Percentiles rank a stretch among this genome's conserved stretches.
Evolutionary conservation across 2,888 invertebrate species (phyloP).

Genomic region (Diplazon laetatorius): DNA sequence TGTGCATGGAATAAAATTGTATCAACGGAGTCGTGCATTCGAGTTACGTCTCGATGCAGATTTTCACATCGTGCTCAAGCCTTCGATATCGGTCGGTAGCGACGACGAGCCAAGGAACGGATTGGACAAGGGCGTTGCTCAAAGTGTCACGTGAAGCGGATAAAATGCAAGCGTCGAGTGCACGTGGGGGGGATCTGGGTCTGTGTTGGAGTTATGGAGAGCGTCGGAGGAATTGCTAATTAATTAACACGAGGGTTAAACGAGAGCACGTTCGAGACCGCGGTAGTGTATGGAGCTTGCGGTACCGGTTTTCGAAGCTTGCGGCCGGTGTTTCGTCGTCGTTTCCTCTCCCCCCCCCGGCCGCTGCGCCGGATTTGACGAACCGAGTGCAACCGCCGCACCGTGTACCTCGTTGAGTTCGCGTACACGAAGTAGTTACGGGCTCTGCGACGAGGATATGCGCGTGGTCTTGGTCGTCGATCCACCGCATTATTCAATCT

Average conservation of each 20-base stretch:
- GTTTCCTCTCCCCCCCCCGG: background rate
- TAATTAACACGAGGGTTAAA: slow-evolving; percentile 56
- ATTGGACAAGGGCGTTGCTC: slow-evolving; percentile 17
- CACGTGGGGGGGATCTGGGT: background rate
- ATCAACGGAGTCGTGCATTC: no score
- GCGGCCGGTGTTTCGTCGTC: slow-evolving; percentile 39
- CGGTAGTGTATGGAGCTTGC: slow-evolving; percentile 24
- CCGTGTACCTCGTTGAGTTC: slow-evolving; percentile 30
- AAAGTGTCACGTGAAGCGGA: slow-evolving; percentile 23
- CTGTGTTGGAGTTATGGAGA: slow-evolving; percentile 8
- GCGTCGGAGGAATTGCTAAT: slow-evolving; percentile 46
- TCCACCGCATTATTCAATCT: slow-evolving; percentile 58
- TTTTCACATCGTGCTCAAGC: slow-evolving; percentile 2
- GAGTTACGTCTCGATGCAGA: background rate
- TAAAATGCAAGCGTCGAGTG: slow-evolving; percentile 20
- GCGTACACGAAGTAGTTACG: slow-evolving; percentile 19
- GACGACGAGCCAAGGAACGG: background rate
- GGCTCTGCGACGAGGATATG: slow-evolving; percentile 33
- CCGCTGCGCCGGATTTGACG: slow-evolving; percentile 26
- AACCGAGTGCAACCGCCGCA: slow-evolving; percentile 19
- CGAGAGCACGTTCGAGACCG: slow-evolving; percentile 20
- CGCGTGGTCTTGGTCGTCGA: slow-evolving; percentile 52
- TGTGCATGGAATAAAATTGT: background rate
- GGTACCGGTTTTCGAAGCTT: slow-evolving; percentile 50
- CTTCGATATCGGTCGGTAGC: slow-evolving; percentile 7